Conservation (phyloP, 2,888 invertebrate species). For the Gortyna flavago region DNA sequence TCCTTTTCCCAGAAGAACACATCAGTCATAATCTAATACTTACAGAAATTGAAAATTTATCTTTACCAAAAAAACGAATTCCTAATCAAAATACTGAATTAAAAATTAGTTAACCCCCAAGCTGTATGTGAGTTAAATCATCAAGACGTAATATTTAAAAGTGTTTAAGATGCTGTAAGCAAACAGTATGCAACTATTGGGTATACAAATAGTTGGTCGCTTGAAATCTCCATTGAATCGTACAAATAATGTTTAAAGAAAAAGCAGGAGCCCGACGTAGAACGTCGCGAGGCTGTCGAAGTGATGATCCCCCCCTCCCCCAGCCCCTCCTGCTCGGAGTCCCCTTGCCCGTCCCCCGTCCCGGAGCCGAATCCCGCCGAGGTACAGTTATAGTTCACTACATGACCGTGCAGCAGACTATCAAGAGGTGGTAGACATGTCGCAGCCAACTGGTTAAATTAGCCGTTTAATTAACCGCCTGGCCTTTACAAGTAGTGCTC, state of each 20-base stretch:
- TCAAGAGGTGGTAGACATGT: background rate
- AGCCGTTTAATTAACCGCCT: too few species aligned
- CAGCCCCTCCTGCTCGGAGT: slow-evolving; percentile 61
- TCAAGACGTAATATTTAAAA: background rate
- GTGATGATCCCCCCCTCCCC: slow-evolving; percentile 70
- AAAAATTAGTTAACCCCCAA: too few species aligned
- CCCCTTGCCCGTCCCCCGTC: slow-evolving; percentile 40
- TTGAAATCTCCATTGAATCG: background rate
- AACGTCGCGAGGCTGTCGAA: slow-evolving; percentile 49
- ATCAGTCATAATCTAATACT: too few species aligned
- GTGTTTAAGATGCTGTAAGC: background rate
- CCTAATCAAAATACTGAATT: background rate
- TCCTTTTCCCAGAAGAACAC: background rate
- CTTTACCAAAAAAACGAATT: too few species aligned
- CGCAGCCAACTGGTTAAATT: too few species aligned
- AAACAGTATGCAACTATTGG: background rate
- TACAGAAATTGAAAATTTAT: background rate
- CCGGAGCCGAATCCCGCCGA: slow-evolving; percentile 22
- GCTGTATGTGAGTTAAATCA: background rate
- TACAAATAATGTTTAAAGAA: slow-evolving; percentile 7
- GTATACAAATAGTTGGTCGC: background rate
- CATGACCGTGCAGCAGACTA: background rate
- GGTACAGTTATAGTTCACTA: slow-evolving; percentile 8
- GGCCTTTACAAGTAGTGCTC: too few species aligned
- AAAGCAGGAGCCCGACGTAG: slow-evolving; percentile 17